Evolutionary conservation across 2,113 vertebrate species (phyloP).

Genomic region (Pterocles orientalis): DNA sequence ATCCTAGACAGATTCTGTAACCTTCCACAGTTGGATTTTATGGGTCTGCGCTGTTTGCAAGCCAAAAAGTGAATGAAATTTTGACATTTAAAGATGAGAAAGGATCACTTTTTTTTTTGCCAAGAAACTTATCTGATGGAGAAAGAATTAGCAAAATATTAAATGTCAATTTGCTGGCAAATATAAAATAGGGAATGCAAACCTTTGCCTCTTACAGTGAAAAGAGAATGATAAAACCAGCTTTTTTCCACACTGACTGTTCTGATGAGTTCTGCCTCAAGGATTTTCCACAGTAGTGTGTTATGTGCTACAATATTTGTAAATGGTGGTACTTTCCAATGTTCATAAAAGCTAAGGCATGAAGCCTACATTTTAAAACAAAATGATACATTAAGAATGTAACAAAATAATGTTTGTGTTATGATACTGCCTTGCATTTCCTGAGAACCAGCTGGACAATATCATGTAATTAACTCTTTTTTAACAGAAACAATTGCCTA

Average conservation of each 20-base stretch:
- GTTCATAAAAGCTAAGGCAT: not conserved
- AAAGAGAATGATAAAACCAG: not conserved
- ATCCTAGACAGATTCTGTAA: slow-evolving; percentile 47
- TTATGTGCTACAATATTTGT: not conserved
- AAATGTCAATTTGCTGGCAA: slow-evolving; percentile 25
- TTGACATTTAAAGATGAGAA: slow-evolving; percentile 54
- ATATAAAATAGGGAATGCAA: slow-evolving; percentile 8
- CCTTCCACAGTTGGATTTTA: slow-evolving; percentile 1
- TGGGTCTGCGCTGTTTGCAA: slow-evolving; percentile 16
- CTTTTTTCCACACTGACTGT: not conserved
- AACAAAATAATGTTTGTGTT: not conserved
- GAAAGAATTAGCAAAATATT: slow-evolving; percentile 20
- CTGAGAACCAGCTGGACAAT: not conserved
- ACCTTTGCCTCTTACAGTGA: slow-evolving; percentile 4
- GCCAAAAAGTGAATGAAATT: slow-evolving; percentile 49
- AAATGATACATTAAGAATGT: not conserved
- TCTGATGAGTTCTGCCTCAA: not conserved
- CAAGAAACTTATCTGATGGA: slow-evolving; percentile 54
- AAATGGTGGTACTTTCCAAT: not conserved
- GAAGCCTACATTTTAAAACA: not conserved
- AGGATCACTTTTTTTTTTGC: slow-evolving; percentile 16
- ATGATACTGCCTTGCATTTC: not conserved
- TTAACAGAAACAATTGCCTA: not conserved
- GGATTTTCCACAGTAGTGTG: not conserved
- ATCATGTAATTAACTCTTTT: not conserved